A percentile compares a stretch with the other conserved stretches of the same genome.
Conservation (phyloP, 1,140 invertebrate genomes). For the Phocides pigmalion region DNA sequence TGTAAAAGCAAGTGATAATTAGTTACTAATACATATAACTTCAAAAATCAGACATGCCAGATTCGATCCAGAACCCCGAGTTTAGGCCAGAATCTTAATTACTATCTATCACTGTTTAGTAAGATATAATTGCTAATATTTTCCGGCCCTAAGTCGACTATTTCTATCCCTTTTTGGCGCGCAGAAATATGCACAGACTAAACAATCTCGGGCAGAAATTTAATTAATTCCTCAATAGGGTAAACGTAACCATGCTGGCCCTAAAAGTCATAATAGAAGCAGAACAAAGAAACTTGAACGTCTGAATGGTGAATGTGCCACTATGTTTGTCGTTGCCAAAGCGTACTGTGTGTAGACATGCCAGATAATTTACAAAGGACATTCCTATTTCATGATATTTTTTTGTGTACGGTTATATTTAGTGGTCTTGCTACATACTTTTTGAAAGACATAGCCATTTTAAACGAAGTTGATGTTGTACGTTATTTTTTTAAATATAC, state of each 20-base stretch:
- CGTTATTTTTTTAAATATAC: no score
- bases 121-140: not conserved
- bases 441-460: no score
- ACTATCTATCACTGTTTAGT: no score
- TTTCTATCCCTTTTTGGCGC: not conserved
- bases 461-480: no score
- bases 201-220: not conserved
- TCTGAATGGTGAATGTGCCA: constrained; percentile 30
- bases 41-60: no score
- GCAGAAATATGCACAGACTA: not conserved
- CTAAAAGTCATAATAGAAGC: constrained; percentile 32
- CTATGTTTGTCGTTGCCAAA: constrained; percentile 28
- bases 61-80: no score
- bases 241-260: constrained; percentile 14
- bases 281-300: constrained; percentile 22
- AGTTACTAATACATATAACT: no score
- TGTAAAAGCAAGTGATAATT: no score
- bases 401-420: no score
- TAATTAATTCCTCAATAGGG: constrained; percentile 24
- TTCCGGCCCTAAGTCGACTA: not conserved
- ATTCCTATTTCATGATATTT: not conserved
- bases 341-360: not conserved
- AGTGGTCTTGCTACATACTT: no score
- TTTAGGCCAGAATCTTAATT: no score
- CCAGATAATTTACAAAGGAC: not conserved